phyloP scores from a whole-genome alignment of 2,797 vertebrate genomes.

The Malacoctenus gilli region DNA sequence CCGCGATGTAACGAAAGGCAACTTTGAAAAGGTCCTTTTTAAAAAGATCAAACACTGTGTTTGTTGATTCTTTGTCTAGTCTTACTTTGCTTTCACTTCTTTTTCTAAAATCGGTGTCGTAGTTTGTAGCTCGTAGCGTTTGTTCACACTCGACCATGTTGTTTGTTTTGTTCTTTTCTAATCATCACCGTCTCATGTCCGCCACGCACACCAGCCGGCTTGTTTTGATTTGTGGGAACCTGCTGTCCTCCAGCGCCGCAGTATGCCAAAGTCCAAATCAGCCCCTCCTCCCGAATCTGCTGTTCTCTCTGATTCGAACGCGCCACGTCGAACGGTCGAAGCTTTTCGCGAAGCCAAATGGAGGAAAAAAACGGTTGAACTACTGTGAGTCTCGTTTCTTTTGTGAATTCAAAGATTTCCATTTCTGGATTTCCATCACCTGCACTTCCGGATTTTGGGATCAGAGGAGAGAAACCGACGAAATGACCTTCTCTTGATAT shows the following conservation, averaged over 20 bases:
- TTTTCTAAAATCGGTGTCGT: slow-evolving; percentile 45
- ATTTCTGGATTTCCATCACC: no score
- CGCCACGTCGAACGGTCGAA: slow-evolving; percentile 4
- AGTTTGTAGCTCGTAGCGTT: slow-evolving; percentile 40
- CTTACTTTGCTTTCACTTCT: slow-evolving; percentile 39
- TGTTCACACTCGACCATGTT: slow-evolving; percentile 12
- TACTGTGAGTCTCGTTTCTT: not conserved
- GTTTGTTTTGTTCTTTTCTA: slow-evolving; percentile 13
- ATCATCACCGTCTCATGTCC: slow-evolving; percentile 16
- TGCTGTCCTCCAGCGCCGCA: slow-evolving; percentile 41
- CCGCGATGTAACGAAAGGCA: slow-evolving; percentile 25
- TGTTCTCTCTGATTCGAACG: not conserved
- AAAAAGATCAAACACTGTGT: slow-evolving; percentile 45
- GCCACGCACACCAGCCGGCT: slow-evolving; percentile 29
- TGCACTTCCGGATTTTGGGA: no score
- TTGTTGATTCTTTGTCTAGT: slow-evolving; percentile 33
- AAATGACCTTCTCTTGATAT: slow-evolving; percentile 7
- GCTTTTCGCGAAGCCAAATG: slow-evolving; percentile 6
- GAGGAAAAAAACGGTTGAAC: slow-evolving; percentile 1
- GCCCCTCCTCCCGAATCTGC: no score
- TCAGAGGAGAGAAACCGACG: no score
- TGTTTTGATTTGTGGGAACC: slow-evolving; percentile 42
- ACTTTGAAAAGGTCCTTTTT: slow-evolving; percentile 30
- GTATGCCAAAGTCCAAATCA: slow-evolving; percentile 63
- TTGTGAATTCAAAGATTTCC: no score